Conservation (phyloP, 2,888 invertebrate genomes). For the Acanthosepion esculentum region DNA sequence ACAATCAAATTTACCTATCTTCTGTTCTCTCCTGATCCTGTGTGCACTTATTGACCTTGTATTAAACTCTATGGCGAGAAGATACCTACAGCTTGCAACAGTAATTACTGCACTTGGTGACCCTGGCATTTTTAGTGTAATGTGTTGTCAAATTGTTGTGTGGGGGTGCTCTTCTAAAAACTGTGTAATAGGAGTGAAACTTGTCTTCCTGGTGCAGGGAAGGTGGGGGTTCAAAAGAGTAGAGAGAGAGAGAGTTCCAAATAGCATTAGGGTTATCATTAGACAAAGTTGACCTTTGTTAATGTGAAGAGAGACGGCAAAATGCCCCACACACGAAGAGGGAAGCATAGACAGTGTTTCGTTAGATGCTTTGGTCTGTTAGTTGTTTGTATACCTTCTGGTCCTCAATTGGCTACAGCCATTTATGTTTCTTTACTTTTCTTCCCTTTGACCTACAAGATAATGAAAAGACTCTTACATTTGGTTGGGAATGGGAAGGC, state of each 20-base stretch:
- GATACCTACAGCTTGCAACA: neutral
- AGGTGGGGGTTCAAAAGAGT: neutral
- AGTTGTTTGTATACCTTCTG: no score
- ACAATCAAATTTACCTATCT: constrained; percentile 10
- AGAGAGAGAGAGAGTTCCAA: neutral
- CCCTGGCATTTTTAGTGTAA: constrained; percentile 6
- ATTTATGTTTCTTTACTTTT: neutral
- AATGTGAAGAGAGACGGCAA: neutral
- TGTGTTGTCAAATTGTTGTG: neutral
- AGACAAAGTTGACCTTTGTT: neutral
- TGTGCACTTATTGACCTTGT: neutral
- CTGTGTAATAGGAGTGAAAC: neutral
- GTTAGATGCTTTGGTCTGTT: neutral
- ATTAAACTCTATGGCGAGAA: neutral
- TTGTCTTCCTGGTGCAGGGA: neutral
- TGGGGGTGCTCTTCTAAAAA: neutral
- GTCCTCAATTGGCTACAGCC: no score
- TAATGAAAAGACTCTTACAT: neutral
- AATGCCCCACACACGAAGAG: neutral
- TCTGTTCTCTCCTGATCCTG: neutral
- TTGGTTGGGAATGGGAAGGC: neutral
- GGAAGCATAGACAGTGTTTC: neutral
- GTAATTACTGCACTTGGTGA: neutral
- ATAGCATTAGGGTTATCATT: neutral
- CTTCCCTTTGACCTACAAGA: neutral